These are phyloP conservation scores for Epistrophe grossulariae DNA, from an alignment of 2,888 invertebrate species.

Conservation along the genomic window DNA sequence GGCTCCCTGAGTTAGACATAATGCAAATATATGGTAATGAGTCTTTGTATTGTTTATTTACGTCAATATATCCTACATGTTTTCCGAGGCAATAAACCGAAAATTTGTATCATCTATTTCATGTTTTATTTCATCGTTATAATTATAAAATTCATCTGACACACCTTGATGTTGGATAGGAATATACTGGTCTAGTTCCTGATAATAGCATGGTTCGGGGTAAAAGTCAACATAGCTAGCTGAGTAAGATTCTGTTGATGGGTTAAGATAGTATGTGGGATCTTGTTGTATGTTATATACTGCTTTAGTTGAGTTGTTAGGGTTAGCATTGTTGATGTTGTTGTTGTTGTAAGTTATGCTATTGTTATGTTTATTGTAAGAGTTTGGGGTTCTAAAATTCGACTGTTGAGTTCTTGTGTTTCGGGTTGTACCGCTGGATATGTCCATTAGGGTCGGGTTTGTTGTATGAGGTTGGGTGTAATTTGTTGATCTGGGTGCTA, in stretches of 20 bases:
- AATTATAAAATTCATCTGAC: neutral
- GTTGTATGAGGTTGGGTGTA: neutral
- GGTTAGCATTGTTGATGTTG: neutral
- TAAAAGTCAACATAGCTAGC: neutral
- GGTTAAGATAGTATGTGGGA: neutral
- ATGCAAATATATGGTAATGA: conserved; percentile 38
- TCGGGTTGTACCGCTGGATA: conserved; percentile 26
- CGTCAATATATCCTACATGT: conserved; percentile 31
- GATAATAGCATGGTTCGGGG: neutral
- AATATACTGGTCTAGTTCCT: neutral
- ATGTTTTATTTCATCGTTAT: neutral
- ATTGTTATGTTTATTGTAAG: conserved; percentile 1
- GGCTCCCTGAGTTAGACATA: neutral
- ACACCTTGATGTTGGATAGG: conserved; percentile 8
- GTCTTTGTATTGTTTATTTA: conserved; percentile 11
- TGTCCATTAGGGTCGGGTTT: conserved; percentile 26
- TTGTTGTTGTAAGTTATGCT: neutral
- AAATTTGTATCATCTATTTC: conserved; percentile 16
- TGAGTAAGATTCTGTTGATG: neutral
- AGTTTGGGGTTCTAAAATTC: neutral
- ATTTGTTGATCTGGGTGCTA: neutral
- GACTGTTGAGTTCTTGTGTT: conserved; percentile 26
- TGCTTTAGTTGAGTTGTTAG: conserved; percentile 7
- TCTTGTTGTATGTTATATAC: conserved; percentile 28
- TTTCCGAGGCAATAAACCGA: conserved; percentile 39